Base-by-base conservation (phyloP, 2,797 vertebrate species). In the Lepilemur ruficaudatus region DNA sequence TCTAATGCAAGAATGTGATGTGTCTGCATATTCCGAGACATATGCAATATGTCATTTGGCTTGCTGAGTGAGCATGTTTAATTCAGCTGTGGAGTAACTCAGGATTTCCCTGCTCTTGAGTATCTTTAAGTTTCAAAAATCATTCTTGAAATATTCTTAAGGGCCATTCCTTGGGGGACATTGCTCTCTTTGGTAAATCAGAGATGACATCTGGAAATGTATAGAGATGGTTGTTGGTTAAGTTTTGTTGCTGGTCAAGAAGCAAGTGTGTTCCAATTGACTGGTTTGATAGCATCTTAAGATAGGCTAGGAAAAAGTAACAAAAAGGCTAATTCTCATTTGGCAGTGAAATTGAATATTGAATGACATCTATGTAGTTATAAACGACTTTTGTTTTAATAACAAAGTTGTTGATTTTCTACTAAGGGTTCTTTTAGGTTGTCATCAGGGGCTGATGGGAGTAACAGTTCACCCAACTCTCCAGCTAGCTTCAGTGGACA, bases 371-470 rank as follows among this genome's bases (percentile, higher is more conserved):
- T 98, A 73, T 96, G 78, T 87, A 96, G 98, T 84, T 95, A 70
- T 97, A 95, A 93, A 98, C 93, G 96, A 95, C 97, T 98, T 97
- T 98, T 97, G 97, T 98, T 98, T 97, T 98, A 98, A 98, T 99
- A 99, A 99, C 97, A 98, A 95, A 98, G 98, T 98, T 98, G 98
- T 98, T 98, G 98, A 97, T 99, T 98, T 99, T 98, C 98, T 98
- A 98, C 97, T 72, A 98, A 99, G 99, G 98, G 98, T 98, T 97
- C 98, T 98, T 83, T 98, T 98, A 98, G 98, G 98, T 98, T 98
- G 98, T 97, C 98, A 98, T 98, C 98, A 98, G 98, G 98, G 98
- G 98, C 98, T 97, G 98, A 99, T 98, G 99, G 98, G 98, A 98
- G 87, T 98, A 98, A 98, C 98, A 98, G 98, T 98, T 98, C 98